Base-by-base conservation (phyloP, 1,140 invertebrate genomes). In the Drosophila equinoxialis region DNA sequence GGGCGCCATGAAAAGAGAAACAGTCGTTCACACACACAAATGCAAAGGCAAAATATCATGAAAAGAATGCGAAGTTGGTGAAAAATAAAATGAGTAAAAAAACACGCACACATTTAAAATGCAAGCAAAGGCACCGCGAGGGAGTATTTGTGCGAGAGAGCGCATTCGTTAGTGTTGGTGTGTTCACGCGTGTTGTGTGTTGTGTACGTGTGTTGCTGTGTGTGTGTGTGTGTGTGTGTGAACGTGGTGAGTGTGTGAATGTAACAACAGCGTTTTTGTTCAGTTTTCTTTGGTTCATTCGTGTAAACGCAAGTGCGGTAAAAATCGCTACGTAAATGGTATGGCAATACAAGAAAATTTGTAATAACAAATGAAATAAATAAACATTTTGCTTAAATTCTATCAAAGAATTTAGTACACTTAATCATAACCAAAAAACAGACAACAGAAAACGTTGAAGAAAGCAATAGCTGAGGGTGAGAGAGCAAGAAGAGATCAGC, bases 271-370 rank as follows among this genome's bases (percentile, higher is more conserved):
- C 66, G 77, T 79, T 74, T 76, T 77, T 81, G 79, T 83, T 87
- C 84, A 87, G 73, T 87, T 89, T 82, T 71, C 67, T 87, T 86
- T 87, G 70, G 84, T 67, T 74, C 67, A 81, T 55, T 80, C 73
- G 73, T 60, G 61, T 57, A 63, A 74, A 59, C 83, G 73, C 83
- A 87, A 89, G 83, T 87, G 84, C 76, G 37, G 74, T 86, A 48
- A 67, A 30, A 77, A 71, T 71, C 71, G 58, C 51, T 58, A 39
- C 65, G 64, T 57, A 60, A 67, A 48, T 17, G 14, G 23, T 20
- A 2, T 8, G 17, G 17, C 45, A 11, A 23, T 11, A 2, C 17
- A 23, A 4, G 17, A 51, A 23, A 20, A 39, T 39, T 39, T 14
- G 17, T 17, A 59, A 59, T 59, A 51, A 59, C 57, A 59, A 59